phyloP scores from a whole-genome alignment of 1,140 invertebrate species.

The Meloidogyne exigua region DNA sequence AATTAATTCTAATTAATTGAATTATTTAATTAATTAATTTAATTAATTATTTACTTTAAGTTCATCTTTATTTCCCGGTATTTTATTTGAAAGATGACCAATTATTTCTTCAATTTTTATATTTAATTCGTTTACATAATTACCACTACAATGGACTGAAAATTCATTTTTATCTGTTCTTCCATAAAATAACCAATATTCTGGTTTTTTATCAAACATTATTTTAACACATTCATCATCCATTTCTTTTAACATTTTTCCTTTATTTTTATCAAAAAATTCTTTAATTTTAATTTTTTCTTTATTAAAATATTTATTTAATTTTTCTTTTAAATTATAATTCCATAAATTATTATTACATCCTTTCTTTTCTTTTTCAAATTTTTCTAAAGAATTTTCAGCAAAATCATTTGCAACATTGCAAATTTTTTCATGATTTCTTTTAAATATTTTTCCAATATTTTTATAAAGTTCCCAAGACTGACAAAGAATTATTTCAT shows the following conservation, averaged over 20 bases:
- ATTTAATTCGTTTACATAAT: background rate
- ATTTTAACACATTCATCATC: background rate
- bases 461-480: background rate
- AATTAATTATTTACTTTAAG: background rate
- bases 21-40: no score
- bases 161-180: slow-evolving; percentile 5
- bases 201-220: background rate
- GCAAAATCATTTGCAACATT: background rate
- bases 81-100: background rate
- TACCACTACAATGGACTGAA: background rate
- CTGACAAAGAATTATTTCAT: background rate
- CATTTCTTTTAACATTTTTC: background rate
- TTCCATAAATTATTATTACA: background rate
- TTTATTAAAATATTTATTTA: slow-evolving; percentile 2
- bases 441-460: background rate
- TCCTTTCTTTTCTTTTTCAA: background rate
- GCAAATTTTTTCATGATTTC: background rate
- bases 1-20: no score
- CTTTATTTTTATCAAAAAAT: background rate
- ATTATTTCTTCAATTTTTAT: background rate
- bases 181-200: background rate
- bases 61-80: background rate
- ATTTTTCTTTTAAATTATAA: background rate
- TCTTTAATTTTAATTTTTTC: background rate
- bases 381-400: background rate